These are phyloP conservation scores for Colinus virginianus DNA, from an alignment of 2,113 vertebrate species.

Conservation along the genomic window DNA sequence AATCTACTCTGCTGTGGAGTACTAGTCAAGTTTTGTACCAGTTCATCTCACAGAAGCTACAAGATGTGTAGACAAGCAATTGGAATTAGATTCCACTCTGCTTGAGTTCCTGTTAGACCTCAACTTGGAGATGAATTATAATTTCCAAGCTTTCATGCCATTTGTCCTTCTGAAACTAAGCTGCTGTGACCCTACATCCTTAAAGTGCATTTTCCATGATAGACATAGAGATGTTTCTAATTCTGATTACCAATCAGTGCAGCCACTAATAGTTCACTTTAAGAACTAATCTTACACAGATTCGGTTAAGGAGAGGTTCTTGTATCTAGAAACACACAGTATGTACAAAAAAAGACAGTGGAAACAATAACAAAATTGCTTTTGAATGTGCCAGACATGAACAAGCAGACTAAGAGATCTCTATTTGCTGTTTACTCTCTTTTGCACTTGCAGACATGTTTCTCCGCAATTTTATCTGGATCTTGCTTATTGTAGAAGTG, in stretches of 20 bases:
- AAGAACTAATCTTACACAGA: conserved; percentile 24
- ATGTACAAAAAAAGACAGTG: conserved; percentile 24
- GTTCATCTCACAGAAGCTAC: neutral
- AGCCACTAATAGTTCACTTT: conserved; percentile 6
- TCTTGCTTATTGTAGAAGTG: conserved; percentile 53
- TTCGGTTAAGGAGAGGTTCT: conserved; percentile 29
- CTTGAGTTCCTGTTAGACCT: neutral
- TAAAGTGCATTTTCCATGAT: neutral
- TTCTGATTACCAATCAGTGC: conserved; percentile 49
- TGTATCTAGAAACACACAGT: neutral
- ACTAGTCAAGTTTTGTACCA: neutral
- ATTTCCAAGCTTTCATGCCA: neutral
- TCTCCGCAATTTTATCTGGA: conserved; percentile 31
- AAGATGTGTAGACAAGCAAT: neutral
- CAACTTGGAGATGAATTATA: neutral
- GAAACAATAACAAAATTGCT: conserved; percentile 3
- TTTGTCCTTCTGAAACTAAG: neutral
- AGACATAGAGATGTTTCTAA: conserved; percentile 36
- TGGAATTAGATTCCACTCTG: neutral
- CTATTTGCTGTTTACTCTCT: neutral
- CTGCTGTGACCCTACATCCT: neutral
- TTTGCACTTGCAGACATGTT: neutral
- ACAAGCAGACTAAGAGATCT: neutral
- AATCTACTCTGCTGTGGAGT: neutral
- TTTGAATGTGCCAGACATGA: neutral